Evolutionary conservation across 2,888 invertebrate species (phyloP).

Genomic region (Adelognathus sp.): DNA sequence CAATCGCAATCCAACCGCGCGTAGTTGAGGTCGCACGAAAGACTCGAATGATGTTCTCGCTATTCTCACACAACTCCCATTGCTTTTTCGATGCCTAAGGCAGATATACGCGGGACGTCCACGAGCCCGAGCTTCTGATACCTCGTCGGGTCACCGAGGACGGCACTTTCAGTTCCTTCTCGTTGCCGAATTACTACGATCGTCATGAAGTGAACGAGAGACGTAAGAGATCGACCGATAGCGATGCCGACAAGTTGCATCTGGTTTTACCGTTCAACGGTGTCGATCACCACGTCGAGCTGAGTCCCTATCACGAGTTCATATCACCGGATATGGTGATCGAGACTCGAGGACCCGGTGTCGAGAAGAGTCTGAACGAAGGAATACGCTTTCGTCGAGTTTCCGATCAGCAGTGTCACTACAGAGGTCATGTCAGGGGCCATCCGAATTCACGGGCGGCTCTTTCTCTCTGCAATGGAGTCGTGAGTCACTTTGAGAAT

Average conservation of each 20-base stretch:
- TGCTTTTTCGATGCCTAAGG: neutral
- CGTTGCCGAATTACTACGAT: slow-evolving; percentile 81
- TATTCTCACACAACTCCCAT: too few relatives aligned
- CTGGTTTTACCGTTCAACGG: slow-evolving; percentile 74
- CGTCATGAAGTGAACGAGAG: slow-evolving; percentile 65
- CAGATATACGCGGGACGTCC: slow-evolving; percentile 82
- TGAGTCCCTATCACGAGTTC: slow-evolving; percentile 82
- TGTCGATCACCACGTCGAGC: slow-evolving; percentile 80
- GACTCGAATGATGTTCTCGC: too few relatives aligned
- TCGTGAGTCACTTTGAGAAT: slow-evolving; percentile 72
- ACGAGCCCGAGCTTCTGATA: slow-evolving; percentile 80
- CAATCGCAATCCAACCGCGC: too few relatives aligned
- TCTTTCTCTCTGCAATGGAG: slow-evolving; percentile 82
- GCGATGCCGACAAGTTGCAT: slow-evolving; percentile 68
- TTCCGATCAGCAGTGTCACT: slow-evolving; percentile 81
- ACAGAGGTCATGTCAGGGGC: slow-evolving; percentile 81
- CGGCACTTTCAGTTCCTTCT: slow-evolving; percentile 81
- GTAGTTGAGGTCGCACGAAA: too few relatives aligned
- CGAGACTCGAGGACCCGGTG: slow-evolving; percentile 84
- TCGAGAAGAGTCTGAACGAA: slow-evolving; percentile 80
- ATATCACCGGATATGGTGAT: slow-evolving; percentile 85
- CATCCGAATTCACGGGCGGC: slow-evolving; percentile 81
- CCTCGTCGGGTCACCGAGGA: slow-evolving; percentile 80
- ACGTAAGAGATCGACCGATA: slow-evolving; percentile 64
- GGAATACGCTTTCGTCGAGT: slow-evolving; percentile 68